Conservation (phyloP, 2,113 vertebrate genomes). For the Sinocyclocheilus rhinocerous region DNA sequence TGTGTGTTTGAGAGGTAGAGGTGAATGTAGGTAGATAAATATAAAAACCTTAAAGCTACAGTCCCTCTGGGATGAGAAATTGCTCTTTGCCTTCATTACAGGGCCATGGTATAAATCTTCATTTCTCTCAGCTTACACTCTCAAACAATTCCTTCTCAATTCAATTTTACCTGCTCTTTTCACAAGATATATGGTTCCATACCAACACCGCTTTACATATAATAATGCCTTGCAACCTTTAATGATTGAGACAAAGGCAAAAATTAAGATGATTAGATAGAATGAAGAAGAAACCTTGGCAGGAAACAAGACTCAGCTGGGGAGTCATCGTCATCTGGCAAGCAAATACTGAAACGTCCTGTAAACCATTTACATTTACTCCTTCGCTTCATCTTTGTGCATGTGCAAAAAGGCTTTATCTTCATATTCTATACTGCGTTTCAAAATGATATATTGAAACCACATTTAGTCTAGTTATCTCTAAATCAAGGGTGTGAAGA, state of each 20-base stretch:
- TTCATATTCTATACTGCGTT: background rate
- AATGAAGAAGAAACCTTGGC: conserved; percentile 2
- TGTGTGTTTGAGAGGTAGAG: background rate
- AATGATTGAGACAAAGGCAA: background rate
- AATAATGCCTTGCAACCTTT: background rate
- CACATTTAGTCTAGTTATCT: background rate
- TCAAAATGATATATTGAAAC: conserved; percentile 15
- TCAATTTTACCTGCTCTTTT: background rate
- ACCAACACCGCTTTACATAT: background rate
- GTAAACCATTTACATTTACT: background rate
- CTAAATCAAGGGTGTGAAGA: background rate
- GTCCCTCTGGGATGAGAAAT: background rate
- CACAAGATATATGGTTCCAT: background rate
- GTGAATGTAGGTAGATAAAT: background rate
- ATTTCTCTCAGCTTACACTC: background rate
- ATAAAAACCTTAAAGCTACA: background rate
- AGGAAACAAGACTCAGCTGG: background rate
- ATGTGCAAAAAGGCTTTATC: background rate
- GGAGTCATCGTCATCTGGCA: conserved; percentile 1
- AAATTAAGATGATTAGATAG: background rate
- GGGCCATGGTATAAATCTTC: background rate
- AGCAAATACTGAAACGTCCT: background rate
- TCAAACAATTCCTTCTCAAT: background rate
- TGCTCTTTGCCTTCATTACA: background rate
- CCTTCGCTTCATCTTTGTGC: background rate